These are phyloP conservation scores for Aurelia sp. DNA, from an alignment of 30 jellyfish, hydroid and myxozoan genomes.

Conservation along the genomic window DNA sequence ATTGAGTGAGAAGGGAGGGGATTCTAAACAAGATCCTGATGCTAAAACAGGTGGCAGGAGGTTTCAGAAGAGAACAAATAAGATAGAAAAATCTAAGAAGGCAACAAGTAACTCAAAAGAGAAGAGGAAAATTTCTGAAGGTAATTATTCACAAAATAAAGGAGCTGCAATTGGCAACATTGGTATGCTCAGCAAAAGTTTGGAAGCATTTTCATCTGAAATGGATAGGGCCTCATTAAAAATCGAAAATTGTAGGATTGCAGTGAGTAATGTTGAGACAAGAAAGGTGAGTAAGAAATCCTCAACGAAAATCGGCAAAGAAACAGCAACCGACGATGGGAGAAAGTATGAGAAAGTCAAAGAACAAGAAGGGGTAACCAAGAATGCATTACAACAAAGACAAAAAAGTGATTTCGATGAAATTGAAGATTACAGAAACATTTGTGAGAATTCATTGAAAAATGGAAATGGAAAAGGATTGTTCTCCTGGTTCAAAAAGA, in stretches of 20 bases:
- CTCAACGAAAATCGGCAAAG: not conserved
- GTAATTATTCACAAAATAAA: not conserved
- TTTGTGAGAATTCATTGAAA: not conserved
- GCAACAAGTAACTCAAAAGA: not conserved
- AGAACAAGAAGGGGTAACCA: not conserved
- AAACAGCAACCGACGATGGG: not conserved
- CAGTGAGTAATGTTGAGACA: not conserved
- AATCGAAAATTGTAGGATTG: not conserved
- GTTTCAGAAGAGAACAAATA: not conserved
- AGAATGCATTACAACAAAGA: not conserved
- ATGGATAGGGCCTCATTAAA: not conserved
- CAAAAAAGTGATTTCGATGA: not conserved
- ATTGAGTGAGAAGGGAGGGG: not conserved
- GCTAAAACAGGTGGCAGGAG: not conserved
- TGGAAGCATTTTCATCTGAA: not conserved
- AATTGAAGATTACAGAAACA: not conserved
- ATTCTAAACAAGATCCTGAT: not conserved
- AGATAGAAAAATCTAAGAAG: not conserved
- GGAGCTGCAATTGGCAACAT: not conserved
- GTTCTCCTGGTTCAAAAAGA: not conserved
- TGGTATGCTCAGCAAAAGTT: not conserved
- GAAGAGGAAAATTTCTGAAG: not conserved
- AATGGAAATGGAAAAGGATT: not conserved
- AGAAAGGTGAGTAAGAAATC: not conserved
- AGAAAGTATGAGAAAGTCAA: not conserved